phyloP scores from a whole-genome alignment of 2,888 invertebrate species.

The Drosophila tripunctata region DNA sequence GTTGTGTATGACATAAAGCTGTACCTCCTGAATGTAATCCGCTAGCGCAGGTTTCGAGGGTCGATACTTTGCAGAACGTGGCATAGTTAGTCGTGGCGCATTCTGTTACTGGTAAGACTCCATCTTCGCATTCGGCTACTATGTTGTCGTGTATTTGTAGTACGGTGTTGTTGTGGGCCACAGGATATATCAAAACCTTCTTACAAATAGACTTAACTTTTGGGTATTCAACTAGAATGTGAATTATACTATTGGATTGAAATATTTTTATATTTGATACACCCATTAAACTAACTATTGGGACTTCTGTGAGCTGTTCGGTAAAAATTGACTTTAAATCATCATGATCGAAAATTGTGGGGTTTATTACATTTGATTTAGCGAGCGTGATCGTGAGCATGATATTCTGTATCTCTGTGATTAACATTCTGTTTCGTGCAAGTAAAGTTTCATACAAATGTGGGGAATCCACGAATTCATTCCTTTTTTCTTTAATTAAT shows the following conservation, averaged over 20 bases:
- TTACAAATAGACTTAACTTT: background rate
- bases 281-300: background rate
- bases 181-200: background rate
- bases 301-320: background rate
- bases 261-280: background rate
- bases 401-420: background rate
- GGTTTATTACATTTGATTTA: background rate
- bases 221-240: slow-evolving; percentile 2
- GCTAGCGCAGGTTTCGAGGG: background rate
- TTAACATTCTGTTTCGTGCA: background rate
- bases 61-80: background rate
- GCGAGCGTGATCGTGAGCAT: background rate
- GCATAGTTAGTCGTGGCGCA: background rate
- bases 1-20: background rate
- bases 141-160: slow-evolving; percentile 2
- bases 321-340: background rate
- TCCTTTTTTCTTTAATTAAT: background rate
- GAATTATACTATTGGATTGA: background rate
- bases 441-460: too few relatives aligned
- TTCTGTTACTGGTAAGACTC: background rate
- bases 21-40: background rate
- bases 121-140: background rate
- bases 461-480: background rate
- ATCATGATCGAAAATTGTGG: background rate
- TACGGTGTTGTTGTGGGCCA: background rate